Evolutionary conservation across 2,797 vertebrate species (phyloP).

Genomic region (Sarcophilus harrisii): DNA sequence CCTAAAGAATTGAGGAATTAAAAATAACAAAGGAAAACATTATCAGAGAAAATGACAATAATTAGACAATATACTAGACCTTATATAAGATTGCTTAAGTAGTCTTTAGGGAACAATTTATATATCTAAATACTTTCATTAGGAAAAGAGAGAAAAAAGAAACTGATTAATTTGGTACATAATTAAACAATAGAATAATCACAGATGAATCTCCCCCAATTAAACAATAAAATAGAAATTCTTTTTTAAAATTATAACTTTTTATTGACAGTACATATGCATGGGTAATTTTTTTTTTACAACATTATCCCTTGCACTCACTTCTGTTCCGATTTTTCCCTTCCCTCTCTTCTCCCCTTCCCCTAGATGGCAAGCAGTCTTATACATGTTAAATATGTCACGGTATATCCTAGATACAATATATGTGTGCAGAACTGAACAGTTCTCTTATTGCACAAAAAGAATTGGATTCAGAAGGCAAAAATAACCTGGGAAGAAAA

Average conservation of each 20-base stretch:
- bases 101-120: background rate
- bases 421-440: no score
- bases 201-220: background rate
- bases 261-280: no score
- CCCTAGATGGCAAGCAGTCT: no score
- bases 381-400: no score
- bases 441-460: no score
- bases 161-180: background rate
- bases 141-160: background rate
- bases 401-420: no score
- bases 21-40: background rate
- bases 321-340: no score
- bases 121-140: background rate
- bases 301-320: no score
- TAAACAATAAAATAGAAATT: background rate
- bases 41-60: background rate
- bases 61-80: background rate
- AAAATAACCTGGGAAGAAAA: no score
- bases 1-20: background rate
- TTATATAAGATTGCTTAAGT: background rate
- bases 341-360: no score
- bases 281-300: no score
- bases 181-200: background rate
- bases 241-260: background rate
- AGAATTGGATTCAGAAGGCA: no score